Conservation (phyloP, 2,797 vertebrate genomes). For the Pachyuromys duprasi region DNA sequence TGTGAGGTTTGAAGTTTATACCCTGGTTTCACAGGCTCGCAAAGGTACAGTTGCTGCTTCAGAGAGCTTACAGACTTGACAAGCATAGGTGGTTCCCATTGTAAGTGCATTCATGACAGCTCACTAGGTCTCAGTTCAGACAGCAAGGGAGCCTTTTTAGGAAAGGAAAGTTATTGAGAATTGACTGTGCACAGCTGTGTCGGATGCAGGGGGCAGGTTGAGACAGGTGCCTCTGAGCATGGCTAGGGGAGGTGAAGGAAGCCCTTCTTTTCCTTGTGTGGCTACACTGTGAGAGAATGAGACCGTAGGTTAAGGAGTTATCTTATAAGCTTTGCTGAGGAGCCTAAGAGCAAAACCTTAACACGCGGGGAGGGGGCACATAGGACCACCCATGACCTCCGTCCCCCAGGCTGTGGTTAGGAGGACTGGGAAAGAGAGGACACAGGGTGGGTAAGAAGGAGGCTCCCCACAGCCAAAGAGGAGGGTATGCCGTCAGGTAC, state of each 20-base stretch:
- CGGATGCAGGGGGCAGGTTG: neutral
- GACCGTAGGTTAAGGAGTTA: neutral
- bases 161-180: neutral
- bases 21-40: neutral
- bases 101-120: neutral
- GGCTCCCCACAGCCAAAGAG: neutral
- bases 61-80: neutral
- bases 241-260: neutral
- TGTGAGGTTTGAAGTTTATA: neutral
- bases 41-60: neutral
- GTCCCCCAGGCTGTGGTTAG: neutral
- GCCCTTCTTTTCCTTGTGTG: neutral
- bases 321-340: neutral
- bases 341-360: neutral
- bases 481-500: neutral
- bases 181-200: neutral
- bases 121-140: neutral
- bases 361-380: neutral
- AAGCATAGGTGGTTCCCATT: neutral
- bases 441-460: neutral
- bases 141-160: neutral
- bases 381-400: neutral
- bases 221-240: conserved; percentile 22
- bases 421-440: neutral
- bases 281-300: conserved; percentile 37